Percentiles rank a stretch among this genome's conserved stretches.
These are phyloP conservation scores for Meda fulgida DNA, from an alignment of 2,797 vertebrate species.

Conservation along the genomic window DNA sequence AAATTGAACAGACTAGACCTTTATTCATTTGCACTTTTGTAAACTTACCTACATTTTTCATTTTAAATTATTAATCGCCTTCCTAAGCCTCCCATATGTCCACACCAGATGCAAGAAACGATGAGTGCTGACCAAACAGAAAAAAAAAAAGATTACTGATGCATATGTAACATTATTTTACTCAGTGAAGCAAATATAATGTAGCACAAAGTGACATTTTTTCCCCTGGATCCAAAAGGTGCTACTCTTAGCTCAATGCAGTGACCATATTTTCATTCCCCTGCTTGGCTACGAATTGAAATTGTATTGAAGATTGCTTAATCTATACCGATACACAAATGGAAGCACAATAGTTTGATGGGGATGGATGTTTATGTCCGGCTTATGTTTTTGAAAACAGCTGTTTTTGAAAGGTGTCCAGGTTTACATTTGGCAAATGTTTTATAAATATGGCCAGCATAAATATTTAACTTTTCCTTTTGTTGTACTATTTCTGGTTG, in stretches of 20 bases:
- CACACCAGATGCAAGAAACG: neutral
- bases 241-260: neutral
- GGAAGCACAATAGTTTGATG: neutral
- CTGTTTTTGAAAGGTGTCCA: constrained; percentile 16
- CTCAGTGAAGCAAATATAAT: constrained; percentile 45
- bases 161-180: constrained; percentile 50
- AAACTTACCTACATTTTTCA: neutral
- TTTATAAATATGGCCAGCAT: constrained; percentile 44
- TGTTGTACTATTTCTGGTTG: neutral
- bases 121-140: constrained; percentile 34
- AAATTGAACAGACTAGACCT: neutral
- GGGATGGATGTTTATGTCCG: neutral
- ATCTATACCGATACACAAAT: neutral
- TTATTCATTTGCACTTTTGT: neutral
- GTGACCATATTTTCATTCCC: neutral
- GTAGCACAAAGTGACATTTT: constrained; percentile 28
- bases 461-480: constrained; percentile 35
- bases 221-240: constrained; percentile 2
- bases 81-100: neutral
- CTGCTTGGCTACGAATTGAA: neutral
- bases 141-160: constrained; percentile 33
- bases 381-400: neutral
- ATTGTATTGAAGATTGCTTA: neutral
- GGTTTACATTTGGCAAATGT: constrained; percentile 17
- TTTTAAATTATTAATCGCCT: neutral